phyloP scores from a whole-genome alignment of 2,113 vertebrate species.

The Perca fluviatilis region DNA sequence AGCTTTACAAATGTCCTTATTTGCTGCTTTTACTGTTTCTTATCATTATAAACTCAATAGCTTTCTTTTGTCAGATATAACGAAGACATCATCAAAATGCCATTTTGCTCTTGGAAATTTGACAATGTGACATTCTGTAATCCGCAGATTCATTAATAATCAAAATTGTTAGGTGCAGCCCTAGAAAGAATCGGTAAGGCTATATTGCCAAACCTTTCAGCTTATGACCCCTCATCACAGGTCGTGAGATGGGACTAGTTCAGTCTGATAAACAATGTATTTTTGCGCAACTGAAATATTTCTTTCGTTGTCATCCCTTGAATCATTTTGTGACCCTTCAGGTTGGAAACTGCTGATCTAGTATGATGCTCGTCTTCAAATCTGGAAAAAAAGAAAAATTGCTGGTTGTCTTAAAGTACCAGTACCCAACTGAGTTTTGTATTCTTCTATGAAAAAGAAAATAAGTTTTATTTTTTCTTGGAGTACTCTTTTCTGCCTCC shows the following conservation, averaged over 20 bases:
- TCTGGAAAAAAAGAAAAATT: background rate
- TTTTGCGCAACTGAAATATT: background rate
- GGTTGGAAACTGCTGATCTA: background rate
- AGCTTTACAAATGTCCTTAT: background rate
- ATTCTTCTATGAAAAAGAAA: background rate
- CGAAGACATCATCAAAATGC: background rate
- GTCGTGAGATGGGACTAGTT: background rate
- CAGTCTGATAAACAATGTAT: background rate
- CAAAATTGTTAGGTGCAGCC: background rate
- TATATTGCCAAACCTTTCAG: background rate
- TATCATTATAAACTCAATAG: background rate
- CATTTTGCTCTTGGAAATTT: background rate
- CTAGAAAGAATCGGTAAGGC: background rate
- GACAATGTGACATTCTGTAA: background rate
- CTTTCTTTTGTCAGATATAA: background rate
- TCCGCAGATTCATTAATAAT: background rate
- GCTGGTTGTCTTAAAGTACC: background rate
- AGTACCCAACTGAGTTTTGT: background rate
- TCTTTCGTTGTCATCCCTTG: background rate
- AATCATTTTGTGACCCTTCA: background rate
- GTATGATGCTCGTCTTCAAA: background rate
- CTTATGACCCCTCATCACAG: background rate
- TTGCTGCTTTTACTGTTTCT: background rate
- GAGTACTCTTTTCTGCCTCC: conserved; percentile 89
- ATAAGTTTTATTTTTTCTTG: conserved; percentile 65